Evolutionary conservation across 2,888 invertebrate species (phyloP), one percentile per base, ranked within the genome.

Genomic region (Tortrix viridana): DNA sequence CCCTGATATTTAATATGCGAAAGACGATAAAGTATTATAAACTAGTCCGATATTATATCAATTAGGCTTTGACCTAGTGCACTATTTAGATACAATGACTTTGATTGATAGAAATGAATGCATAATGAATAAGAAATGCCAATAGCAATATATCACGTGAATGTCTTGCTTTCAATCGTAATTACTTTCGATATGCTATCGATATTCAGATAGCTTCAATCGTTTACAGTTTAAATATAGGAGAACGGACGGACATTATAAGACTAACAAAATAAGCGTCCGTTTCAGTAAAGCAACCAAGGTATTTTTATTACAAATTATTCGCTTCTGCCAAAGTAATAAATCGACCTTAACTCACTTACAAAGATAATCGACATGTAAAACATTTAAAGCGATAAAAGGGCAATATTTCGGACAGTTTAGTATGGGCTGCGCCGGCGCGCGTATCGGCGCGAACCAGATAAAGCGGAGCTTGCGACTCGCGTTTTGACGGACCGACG

Each of bases 311-410:
- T n/a, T n/a, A n/a, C n/a, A n/a, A n/a, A n/a, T n/a, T n/a, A 32
- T 12, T 32, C 9, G 12, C 32, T 32, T 26, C 32, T 32, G 12
- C 12, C 32, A 32, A 32, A 32, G 32, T 32, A n/a, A 41, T 41
- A 41, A 41, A 41, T 41, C 16, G 41, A 14, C n/a, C 5, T 41
- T 41, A n/a, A 41, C 41, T 41, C 6, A n/a, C 41, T n/a, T 4
- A 16, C 14, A 16, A 6, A 41, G 41, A 82, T 81, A 80, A 81
- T 78, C 77, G 76, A 77, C 74, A 65, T 72, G 71, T 74, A 73
- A 77, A 77, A 75, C 73, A 70, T 80, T 80, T 80, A 83, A 74
- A 77, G 72, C 69, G 76, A 74, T 75, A 75, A 78, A 76, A 41
- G n/a, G 16, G 16, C 16, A 66, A 67, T 72, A 48, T 65, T 62